These are phyloP conservation scores for Gastrophysa polygoni DNA, from an alignment of 2,888 invertebrate species.

Conservation along the genomic window DNA sequence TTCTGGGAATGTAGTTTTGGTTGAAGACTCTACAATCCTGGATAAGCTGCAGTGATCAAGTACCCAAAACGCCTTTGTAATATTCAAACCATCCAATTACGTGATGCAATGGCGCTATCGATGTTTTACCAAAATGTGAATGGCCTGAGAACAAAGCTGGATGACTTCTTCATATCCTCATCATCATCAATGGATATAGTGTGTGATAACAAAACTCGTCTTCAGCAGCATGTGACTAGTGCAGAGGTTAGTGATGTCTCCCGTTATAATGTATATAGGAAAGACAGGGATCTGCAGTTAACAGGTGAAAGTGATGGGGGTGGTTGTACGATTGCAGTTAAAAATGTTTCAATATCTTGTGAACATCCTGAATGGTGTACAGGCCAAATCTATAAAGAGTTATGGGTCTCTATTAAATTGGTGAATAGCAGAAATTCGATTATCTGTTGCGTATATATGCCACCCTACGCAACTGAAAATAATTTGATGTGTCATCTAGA, in stretches of 20 bases:
- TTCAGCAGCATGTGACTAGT: slow-evolving; percentile 1
- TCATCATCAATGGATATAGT: slow-evolving; percentile 3
- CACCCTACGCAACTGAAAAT: not conserved
- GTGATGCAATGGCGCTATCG: not conserved
- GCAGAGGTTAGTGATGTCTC: slow-evolving; percentile 5
- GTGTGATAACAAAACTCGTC: not conserved
- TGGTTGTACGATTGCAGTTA: not conserved
- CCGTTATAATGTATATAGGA: not conserved
- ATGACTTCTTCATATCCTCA: slow-evolving; percentile 1
- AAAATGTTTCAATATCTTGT: not conserved
- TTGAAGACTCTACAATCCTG: not conserved
- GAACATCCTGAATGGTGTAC: not conserved
- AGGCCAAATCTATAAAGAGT: not conserved
- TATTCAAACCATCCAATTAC: not conserved
- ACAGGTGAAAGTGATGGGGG: not conserved
- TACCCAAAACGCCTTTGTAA: not conserved
- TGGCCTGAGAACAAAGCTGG: slow-evolving; percentile 2
- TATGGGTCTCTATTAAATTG: not conserved
- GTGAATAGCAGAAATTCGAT: not conserved
- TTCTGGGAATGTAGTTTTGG: slow-evolving; percentile 4
- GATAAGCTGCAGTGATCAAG: not conserved
- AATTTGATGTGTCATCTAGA: not conserved
- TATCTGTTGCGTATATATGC: not conserved
- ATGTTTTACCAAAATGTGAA: slow-evolving; percentile 6
- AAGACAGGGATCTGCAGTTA: not conserved